Conservation (phyloP, 2,797 vertebrate genomes). For the Kryptopterus vitreolus region DNA sequence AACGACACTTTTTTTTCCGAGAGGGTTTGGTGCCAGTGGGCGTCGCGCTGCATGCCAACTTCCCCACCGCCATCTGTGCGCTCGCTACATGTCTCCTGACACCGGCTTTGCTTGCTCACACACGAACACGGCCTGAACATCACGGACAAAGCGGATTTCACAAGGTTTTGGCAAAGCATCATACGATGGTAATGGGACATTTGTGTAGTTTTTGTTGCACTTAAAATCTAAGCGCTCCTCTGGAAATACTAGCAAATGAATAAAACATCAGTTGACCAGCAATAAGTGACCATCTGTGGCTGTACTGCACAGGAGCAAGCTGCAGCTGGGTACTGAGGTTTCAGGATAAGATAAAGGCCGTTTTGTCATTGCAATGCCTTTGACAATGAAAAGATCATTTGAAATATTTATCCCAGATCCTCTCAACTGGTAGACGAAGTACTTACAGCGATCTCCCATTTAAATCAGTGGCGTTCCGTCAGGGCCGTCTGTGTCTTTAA, state of each 20-base stretch:
- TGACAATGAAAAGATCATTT: not conserved
- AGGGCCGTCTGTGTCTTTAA: too few relatives aligned
- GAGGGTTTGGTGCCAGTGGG: constrained; percentile 59
- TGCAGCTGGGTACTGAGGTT: not conserved
- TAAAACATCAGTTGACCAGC: constrained; percentile 6
- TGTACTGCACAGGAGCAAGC: not conserved
- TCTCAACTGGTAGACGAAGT: not conserved
- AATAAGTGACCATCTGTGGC: constrained; percentile 1
- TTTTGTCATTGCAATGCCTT: not conserved
- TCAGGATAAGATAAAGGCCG: not conserved
- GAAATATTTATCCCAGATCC: not conserved
- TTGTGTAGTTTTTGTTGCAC: constrained; percentile 27
- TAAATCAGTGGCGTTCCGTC: too few relatives aligned
- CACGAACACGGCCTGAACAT: constrained; percentile 30
- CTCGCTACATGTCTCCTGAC: constrained; percentile 43
- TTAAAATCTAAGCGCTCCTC: constrained; percentile 9
- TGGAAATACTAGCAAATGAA: constrained; percentile 20
- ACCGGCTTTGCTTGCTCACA: constrained; percentile 18
- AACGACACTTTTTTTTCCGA: constrained; percentile 45
- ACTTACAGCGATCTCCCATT: too few relatives aligned
- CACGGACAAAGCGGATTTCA: constrained; percentile 16
- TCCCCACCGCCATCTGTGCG: constrained; percentile 55
- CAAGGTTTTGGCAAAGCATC: constrained; percentile 24
- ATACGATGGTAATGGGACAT: constrained; percentile 8
- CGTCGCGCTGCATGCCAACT: constrained; percentile 53